Percentiles rank a stretch among this genome's conserved stretches.
Evolutionary conservation across 2,113 vertebrate species (phyloP).

Genomic region (Scopus umbretta): DNA sequence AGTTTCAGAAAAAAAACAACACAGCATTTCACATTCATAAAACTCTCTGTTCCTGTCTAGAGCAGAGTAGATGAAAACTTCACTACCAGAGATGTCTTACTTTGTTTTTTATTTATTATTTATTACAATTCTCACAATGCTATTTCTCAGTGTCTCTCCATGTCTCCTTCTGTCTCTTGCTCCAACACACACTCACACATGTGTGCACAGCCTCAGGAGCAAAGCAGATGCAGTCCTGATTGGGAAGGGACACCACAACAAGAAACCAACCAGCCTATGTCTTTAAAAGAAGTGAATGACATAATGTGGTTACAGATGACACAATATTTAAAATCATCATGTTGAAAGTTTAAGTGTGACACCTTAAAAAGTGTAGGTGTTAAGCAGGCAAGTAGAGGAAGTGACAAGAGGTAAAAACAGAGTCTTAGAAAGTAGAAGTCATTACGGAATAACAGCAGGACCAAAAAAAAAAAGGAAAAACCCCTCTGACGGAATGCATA

Average conservation of each 20-base stretch:
- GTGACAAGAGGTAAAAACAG: neutral
- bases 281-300: neutral
- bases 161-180: neutral
- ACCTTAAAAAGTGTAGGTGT: neutral
- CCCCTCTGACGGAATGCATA: neutral
- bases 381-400: neutral
- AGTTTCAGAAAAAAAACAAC: neutral
- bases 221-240: too few species aligned
- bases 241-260: neutral
- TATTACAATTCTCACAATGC: neutral
- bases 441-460: neutral
- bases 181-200: neutral
- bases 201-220: neutral
- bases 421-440: neutral
- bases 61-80: neutral
- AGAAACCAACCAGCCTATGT: neutral
- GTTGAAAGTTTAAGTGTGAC: neutral
- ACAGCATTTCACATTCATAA: neutral
- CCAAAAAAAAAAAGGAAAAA: neutral
- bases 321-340: neutral
- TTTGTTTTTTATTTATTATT: neutral
- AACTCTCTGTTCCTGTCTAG: neutral
- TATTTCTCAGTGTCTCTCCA: neutral
- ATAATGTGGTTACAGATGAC: neutral
- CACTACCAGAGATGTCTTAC: neutral